phyloP scores from a whole-genome alignment of 2,888 invertebrate genomes.

The Amblyjoppa proteus region DNA sequence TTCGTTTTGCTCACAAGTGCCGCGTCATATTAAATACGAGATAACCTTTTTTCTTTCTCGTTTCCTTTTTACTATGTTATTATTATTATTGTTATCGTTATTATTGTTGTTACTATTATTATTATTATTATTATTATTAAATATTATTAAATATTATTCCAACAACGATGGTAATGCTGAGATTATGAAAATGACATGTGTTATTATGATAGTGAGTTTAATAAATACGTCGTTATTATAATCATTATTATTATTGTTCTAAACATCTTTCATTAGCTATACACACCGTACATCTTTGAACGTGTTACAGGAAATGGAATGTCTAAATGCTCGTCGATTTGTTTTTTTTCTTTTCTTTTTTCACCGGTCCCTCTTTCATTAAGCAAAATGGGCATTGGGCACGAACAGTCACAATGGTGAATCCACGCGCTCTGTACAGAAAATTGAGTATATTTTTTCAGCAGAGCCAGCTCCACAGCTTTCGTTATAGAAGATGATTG shows the following conservation, averaged over 20 bases:
- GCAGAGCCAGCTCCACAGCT: constrained; percentile 62
- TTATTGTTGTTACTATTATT: constrained; percentile 43
- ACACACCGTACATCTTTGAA: constrained; percentile 57
- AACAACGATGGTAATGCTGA: constrained; percentile 68
- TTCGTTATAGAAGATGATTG: constrained; percentile 39
- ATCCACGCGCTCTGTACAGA: constrained; percentile 19
- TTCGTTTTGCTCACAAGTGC: constrained; percentile 28
- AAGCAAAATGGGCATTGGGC: neutral
- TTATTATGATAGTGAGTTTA: constrained; percentile 47
- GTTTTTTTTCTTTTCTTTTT: constrained; percentile 27
- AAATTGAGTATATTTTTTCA: constrained; percentile 49
- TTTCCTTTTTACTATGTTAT: constrained; percentile 13
- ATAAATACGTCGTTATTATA: constrained; percentile 57
- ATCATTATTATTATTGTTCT: constrained; percentile 57
- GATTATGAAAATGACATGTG: constrained; percentile 61
- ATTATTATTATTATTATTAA: constrained; percentile 39
- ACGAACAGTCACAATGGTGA: constrained; percentile 3
- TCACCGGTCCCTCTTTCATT: constrained; percentile 12
- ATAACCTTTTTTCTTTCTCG: constrained; percentile 2
- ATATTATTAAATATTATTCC: constrained; percentile 57
- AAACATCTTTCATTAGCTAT: constrained; percentile 57
- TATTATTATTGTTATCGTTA: neutral
- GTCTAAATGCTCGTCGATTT: constrained; percentile 51
- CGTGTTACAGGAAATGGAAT: constrained; percentile 66
- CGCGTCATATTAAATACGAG: constrained; percentile 16